Evolutionary conservation across 1,140 invertebrate species (phyloP), one percentile per base, ranked within the genome.

Genomic region (Ostrea edulis): DNA sequence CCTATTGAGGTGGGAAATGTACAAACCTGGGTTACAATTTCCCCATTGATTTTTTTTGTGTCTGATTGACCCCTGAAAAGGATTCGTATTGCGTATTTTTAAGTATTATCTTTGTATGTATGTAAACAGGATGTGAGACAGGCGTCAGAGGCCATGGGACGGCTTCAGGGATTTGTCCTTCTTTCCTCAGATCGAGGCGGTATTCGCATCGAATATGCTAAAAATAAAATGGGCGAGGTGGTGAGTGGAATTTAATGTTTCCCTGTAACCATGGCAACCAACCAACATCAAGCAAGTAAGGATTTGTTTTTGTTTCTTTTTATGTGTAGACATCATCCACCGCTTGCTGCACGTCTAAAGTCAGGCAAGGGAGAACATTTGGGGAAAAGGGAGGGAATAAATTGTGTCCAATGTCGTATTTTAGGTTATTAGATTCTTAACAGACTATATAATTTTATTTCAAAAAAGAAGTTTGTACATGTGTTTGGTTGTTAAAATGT

Each of bases 191-290:
- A 99, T 85, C 89, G 97, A 92, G 98, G 98, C 93, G 98, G 98
- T 94, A 98, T 99, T 95, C 97, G 98, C 95, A 98, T 99, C 95
- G 98, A 99, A 96, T 99, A 98, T 96, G 98, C 98, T 95, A 98
- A 98, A 96, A 98, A 97, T 96, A 99, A 99, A 97, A 99, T 99
- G 98, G 96, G 96, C 89, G 97, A 98, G 96, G 96, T 97, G 96
- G 96, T 93, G 87, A 92, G 91, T 91, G 90, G 89, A 87, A 68
- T 90, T 86, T 91, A 91, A 86, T 88, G 83, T 89, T 88, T 71
- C 87, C 51, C 68, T n/a, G 84, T 44, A 44, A 44, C 35, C 35
- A 44, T 44, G 35, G 58, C 86, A 88, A 85, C 51, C 83, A 52
- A 65, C 85, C 85, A 87, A 81, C 35, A 84, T 62, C 55, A 87